Evolutionary conservation across 2,113 vertebrate genomes (phyloP).

Genomic region (Orientallactaga bullata): DNA sequence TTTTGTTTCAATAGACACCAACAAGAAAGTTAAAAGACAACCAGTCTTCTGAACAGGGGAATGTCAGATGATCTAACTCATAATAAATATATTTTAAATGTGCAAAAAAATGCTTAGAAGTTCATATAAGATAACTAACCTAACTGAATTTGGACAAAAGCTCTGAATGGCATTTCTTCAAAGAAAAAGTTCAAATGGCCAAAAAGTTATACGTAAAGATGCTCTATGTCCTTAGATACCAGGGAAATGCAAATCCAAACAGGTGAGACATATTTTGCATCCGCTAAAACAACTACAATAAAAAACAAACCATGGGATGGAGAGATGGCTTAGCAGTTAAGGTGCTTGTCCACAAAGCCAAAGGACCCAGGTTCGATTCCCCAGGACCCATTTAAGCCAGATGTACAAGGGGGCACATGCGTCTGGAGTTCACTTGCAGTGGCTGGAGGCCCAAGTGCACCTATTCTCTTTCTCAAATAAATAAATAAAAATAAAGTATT

Average conservation of each 20-base stretch:
- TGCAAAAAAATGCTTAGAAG: not conserved
- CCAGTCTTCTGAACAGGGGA: not conserved
- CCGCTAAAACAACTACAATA: not conserved
- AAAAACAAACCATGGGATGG: too few species aligned
- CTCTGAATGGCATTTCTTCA: not conserved
- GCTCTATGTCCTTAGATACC: not conserved
- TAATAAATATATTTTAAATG: slow-evolving; percentile 1
- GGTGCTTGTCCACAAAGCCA: too few species aligned
- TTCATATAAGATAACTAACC: not conserved
- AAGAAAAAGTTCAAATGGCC: not conserved
- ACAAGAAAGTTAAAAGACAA: not conserved
- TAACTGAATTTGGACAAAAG: not conserved
- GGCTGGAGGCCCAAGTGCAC: too few species aligned
- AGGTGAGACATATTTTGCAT: not conserved
- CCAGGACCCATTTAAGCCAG: too few species aligned
- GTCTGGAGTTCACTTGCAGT: too few species aligned
- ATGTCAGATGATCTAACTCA: slow-evolving; percentile 28
- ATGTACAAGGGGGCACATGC: too few species aligned
- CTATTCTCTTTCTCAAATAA: too few species aligned
- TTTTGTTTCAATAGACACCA: not conserved
- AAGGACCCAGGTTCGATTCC: too few species aligned
- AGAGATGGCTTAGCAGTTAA: too few species aligned
- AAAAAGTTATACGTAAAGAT: not conserved
- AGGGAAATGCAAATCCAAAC: not conserved
- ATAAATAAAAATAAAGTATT: too few species aligned